Conservation (phyloP, 2,888 invertebrate species). For the Caprella mutica region DNA sequence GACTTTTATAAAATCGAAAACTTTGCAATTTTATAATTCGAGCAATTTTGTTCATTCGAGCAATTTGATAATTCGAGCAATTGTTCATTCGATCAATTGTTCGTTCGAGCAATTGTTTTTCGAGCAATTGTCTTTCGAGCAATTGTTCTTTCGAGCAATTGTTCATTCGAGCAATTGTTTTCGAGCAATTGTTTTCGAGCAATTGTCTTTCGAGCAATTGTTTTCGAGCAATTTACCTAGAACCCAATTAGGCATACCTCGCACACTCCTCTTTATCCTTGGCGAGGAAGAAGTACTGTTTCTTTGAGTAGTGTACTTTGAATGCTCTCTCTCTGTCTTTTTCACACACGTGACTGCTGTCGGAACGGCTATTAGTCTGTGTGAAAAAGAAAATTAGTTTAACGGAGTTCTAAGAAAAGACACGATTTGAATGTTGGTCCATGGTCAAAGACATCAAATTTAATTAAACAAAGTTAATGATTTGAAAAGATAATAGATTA, state of each 20-base stretch:
- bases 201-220: too few relatives aligned
- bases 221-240: neutral
- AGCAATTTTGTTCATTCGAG: too few relatives aligned
- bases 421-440: neutral
- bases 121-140: too few relatives aligned
- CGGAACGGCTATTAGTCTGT: slow-evolving; percentile 18
- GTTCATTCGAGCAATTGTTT: too few relatives aligned
- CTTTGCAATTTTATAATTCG: too few relatives aligned
- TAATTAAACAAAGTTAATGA: neutral
- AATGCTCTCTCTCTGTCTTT: slow-evolving; percentile 42
- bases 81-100: too few relatives aligned
- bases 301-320: slow-evolving; percentile 45
- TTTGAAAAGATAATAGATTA: neutral
- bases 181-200: too few relatives aligned
- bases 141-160: too few relatives aligned
- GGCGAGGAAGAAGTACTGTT: slow-evolving; percentile 46
- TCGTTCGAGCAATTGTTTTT: too few relatives aligned
- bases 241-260: slow-evolving; percentile 39
- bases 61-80: too few relatives aligned
- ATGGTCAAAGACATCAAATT: neutral
- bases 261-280: slow-evolving; percentile 43
- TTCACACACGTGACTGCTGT: slow-evolving; percentile 37
- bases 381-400: neutral
- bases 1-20: too few relatives aligned
- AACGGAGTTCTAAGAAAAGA: neutral